These are phyloP conservation scores for Nomia melanderi DNA, from an alignment of 1,140 invertebrate genomes.

Conservation along the genomic window DNA sequence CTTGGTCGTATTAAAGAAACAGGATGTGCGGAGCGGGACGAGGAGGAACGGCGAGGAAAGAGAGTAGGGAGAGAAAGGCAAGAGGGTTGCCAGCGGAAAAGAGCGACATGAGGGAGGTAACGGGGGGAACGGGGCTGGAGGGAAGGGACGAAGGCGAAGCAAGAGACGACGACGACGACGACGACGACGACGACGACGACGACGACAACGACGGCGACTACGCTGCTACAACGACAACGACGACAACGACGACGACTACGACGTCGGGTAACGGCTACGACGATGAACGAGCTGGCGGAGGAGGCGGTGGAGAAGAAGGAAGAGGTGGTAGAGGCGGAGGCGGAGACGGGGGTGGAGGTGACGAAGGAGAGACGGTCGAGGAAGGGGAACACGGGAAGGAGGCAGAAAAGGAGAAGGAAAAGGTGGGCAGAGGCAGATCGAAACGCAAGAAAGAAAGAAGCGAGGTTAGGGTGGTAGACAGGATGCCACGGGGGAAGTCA, in stretches of 20 bases:
- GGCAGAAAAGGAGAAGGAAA: slow-evolving; percentile 35
- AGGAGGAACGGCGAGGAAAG: slow-evolving; percentile 51
- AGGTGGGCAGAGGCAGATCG: slow-evolving; percentile 57
- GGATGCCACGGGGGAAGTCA: slow-evolving; percentile 54
- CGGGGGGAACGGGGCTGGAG: slow-evolving; percentile 33
- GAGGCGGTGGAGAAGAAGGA: slow-evolving; percentile 11
- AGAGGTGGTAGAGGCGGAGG: slow-evolving; percentile 21
- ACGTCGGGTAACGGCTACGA: neutral
- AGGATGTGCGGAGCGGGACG: slow-evolving; percentile 49
- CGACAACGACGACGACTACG: slow-evolving; percentile 1
- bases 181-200: slow-evolving; percentile 11
- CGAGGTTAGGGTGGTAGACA: slow-evolving; percentile 61
- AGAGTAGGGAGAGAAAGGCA: slow-evolving; percentile 51
- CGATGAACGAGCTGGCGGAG: slow-evolving; percentile 22
- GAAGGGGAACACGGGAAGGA: slow-evolving; percentile 43
- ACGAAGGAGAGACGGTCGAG: slow-evolving; percentile 49
- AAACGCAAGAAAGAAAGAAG: slow-evolving; percentile 58
- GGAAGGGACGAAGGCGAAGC: slow-evolving; percentile 13
- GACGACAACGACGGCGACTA: neutral
- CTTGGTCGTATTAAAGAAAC: slow-evolving; percentile 53
- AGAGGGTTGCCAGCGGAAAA: slow-evolving; percentile 55
- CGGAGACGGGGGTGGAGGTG: slow-evolving; percentile 18
- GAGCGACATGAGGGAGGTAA: slow-evolving; percentile 30
- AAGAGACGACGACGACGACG: neutral
- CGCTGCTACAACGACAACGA: neutral